Evolutionary conservation across 2,888 invertebrate species (phyloP), one percentile per base, ranked within the genome.

Genomic region (Chromoteleia sp.): DNA sequence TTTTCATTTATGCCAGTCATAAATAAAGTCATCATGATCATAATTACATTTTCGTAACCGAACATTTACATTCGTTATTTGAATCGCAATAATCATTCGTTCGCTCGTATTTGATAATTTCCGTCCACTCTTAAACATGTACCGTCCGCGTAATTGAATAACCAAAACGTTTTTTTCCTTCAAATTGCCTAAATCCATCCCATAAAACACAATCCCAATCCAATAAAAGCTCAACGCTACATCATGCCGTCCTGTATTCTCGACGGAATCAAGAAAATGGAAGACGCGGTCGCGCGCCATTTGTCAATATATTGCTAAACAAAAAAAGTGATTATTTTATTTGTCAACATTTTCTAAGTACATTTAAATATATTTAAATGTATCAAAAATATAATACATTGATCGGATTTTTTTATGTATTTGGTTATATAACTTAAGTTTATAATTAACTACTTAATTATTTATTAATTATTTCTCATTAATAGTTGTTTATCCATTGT

Each of bases 271-370:
- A 29, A 50, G 52, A 59, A 65, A 76, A 59, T 33, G 67, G 75
- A 75, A 58, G 75, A 58, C 36, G n/a, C 41, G 25, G 77, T 56
- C 70, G 43, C 58, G 71, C 71, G 14, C 65, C 50, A 71, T 71
- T 78, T 78, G 71, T 65, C 78, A 71, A 71, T 78, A 71, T 65
- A 71, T 58, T 33, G 65, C 50, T 45, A 71, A 78, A 71, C 71
- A 71, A 78, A 78, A 78, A 71, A 52, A 30, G n/a, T n/a, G n/a
- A n/a, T n/a, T n/a, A n/a, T n/a, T n/a, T n/a, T n/a, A n/a, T n/a
- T n/a, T n/a, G n/a, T n/a, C n/a, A n/a, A n/a, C n/a, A n/a, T n/a
- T n/a, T n/a, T n/a, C n/a, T n/a, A n/a, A n/a, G n/a, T n/a, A n/a
- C n/a, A n/a, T n/a, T n/a, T n/a, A n/a, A n/a, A n/a, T n/a, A n/a